A percentile compares a stretch with the other conserved stretches of the same genome.
Evolutionary conservation across 2,113 vertebrate species (phyloP).

Genomic region (Boleophthalmus pectinirostris): DNA sequence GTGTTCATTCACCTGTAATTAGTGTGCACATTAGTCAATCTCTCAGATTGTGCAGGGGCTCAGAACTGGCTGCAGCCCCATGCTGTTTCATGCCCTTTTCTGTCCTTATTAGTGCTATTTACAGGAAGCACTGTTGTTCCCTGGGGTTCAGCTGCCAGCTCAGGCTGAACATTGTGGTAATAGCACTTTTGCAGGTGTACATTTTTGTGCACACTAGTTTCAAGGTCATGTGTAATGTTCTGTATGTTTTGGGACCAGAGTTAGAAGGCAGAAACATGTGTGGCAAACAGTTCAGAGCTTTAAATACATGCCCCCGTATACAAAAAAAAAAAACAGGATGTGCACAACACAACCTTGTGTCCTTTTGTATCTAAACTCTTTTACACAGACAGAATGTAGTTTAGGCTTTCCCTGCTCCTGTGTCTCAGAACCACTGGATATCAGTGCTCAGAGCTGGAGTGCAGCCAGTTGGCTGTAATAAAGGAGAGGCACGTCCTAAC

Average conservation of each 20-base stretch:
- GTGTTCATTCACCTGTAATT: not conserved
- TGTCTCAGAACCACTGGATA: not conserved
- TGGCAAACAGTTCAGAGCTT: slow-evolving; percentile 9
- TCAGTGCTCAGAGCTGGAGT: slow-evolving; percentile 1
- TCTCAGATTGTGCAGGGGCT: slow-evolving; percentile 1
- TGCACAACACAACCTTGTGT: not conserved
- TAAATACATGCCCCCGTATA: slow-evolving; percentile 3
- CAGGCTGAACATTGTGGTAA: slow-evolving; percentile 37
- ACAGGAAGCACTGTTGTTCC: slow-evolving; percentile 39
- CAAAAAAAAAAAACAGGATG: slow-evolving; percentile 23
- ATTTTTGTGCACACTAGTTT: slow-evolving; percentile 7
- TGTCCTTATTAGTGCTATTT: slow-evolving; percentile 47
- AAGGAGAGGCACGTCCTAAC: not conserved
- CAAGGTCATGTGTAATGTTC: not conserved
- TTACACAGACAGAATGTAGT: not conserved
- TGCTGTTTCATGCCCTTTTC: slow-evolving; percentile 21
- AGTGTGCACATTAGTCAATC: slow-evolving; percentile 13
- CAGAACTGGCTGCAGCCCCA: slow-evolving; percentile 10
- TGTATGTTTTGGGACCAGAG: slow-evolving; percentile 17
- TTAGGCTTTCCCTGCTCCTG: not conserved
- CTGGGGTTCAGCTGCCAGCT: slow-evolving; percentile 32
- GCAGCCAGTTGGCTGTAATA: slow-evolving; percentile 5
- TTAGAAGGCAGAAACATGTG: slow-evolving; percentile 21
- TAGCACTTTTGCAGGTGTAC: slow-evolving; percentile 52
- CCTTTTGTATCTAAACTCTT: slow-evolving; percentile 4